Evolutionary conservation across 2,888 invertebrate species (phyloP), one percentile per base, ranked within the genome.

Genomic region (Ceriagrion tenellum): DNA sequence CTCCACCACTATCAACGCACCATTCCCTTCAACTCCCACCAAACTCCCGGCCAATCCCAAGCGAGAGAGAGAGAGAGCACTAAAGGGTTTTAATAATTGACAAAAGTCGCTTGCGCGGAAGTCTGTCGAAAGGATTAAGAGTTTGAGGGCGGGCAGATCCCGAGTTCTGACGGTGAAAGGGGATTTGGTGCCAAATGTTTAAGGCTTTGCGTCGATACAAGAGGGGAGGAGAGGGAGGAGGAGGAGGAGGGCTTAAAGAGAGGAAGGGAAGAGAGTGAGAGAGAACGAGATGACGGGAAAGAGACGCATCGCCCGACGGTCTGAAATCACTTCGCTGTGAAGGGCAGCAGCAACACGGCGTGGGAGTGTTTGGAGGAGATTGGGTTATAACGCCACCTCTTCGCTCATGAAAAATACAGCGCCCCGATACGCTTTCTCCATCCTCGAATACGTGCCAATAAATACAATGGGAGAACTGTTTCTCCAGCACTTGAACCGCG

Each of bases 11-110:
- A 47, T 8, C 47, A 47, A 47, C n/a, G n/a, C n/a, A n/a, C n/a
- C n/a, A n/a, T 47, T 4, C 47, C 47, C 47, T 69, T 69, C 26
- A 69, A 69, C 30, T 81, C 81, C 81, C 35, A 30, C 30, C 26
- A 35, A 81, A 81, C 81, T 81, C 35, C 35, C 35, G 2, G 35
- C 16, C 81, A 35, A 81, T 30, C 30, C 81, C 81, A 18, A 23
- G 35, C 81, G 81, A 47, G 47, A 47, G 47, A 47, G 47, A n/a
- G n/a, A n/a, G n/a, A 30, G 8, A 81, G 81, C 35, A 35, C 35
- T 30, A 81, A 81, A 81, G 81, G 81, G 81, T 81, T 81, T 81
- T 81, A 81, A 81, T 81, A 81, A 81, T 81, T 81, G 35, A 81
- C 81, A 30, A 35, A 81, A 81, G 81, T 81, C 81, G 30, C 81